These are phyloP conservation scores for Epistrophe eligans DNA, from an alignment of 2,888 invertebrate genomes.

Conservation along the genomic window DNA sequence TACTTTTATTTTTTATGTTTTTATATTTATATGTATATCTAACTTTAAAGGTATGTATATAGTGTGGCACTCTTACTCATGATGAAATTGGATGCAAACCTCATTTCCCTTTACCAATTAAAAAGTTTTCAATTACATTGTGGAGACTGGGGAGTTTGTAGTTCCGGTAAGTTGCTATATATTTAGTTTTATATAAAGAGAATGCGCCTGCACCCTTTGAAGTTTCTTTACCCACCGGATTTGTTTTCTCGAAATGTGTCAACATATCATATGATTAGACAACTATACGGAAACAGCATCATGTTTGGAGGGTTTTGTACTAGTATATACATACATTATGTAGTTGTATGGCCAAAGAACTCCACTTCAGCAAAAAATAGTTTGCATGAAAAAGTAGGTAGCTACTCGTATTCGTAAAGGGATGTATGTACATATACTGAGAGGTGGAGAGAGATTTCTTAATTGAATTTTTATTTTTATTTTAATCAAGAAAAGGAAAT, in stretches of 20 bases:
- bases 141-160: not conserved
- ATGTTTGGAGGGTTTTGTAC: not conserved
- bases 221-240: constrained; percentile 4
- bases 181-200: too few species aligned
- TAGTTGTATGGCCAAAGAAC: not conserved
- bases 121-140: constrained; percentile 59
- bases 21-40: too few species aligned
- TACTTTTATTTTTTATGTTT: not conserved
- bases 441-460: constrained; percentile 14
- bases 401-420: not conserved
- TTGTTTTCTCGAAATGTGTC: constrained; percentile 45
- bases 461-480: constrained; percentile 54
- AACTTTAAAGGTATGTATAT: too few species aligned
- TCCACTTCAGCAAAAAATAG: not conserved
- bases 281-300: constrained; percentile 20
- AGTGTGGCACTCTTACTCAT: not conserved
- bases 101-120: constrained; percentile 68
- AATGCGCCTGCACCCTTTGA: constrained; percentile 16
- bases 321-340: not conserved
- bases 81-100: constrained; percentile 39
- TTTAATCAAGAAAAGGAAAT: constrained; percentile 27
- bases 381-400: not conserved
- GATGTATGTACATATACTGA: not conserved
- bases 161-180: too few species aligned
- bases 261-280: constrained; percentile 23